A percentile compares a stretch with the other conserved stretches of the same genome.
phyloP scores from a whole-genome alignment of 2,797 vertebrate species.

The Anniella stebbinsi region DNA sequence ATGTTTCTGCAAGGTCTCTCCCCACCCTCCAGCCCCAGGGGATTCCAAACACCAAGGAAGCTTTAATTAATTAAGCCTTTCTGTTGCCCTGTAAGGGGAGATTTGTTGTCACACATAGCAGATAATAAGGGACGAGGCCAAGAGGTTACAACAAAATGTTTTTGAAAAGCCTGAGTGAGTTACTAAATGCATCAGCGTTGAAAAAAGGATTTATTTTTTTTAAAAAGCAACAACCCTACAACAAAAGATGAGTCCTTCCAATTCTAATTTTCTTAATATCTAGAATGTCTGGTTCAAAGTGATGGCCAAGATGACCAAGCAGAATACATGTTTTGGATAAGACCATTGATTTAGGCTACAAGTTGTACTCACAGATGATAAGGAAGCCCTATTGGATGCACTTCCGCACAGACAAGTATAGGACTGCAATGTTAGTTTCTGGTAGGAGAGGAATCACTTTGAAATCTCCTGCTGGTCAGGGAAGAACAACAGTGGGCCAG shows the following conservation, averaged over 20 bases:
- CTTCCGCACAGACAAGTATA: too few species aligned
- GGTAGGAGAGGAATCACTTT: neutral
- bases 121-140: neutral
- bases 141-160: slow-evolving; percentile 2
- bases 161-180: neutral
- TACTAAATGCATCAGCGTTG: neutral
- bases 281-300: neutral
- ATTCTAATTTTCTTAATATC: neutral
- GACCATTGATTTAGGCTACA: neutral
- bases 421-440: too few species aligned
- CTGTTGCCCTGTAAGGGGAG: neutral
- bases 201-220: too few species aligned
- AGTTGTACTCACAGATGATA: neutral
- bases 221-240: neutral
- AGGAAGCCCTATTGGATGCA: too few species aligned
- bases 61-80: slow-evolving; percentile 28
- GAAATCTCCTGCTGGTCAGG: neutral
- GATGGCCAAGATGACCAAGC: neutral
- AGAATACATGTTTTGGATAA: neutral
- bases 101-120: neutral
- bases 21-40: neutral
- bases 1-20: neutral
- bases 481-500: neutral
- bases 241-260: neutral
- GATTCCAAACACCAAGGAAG: neutral